Evolutionary conservation across 1,140 invertebrate genomes (phyloP).

Genomic region (Polyergus mexicanus): DNA sequence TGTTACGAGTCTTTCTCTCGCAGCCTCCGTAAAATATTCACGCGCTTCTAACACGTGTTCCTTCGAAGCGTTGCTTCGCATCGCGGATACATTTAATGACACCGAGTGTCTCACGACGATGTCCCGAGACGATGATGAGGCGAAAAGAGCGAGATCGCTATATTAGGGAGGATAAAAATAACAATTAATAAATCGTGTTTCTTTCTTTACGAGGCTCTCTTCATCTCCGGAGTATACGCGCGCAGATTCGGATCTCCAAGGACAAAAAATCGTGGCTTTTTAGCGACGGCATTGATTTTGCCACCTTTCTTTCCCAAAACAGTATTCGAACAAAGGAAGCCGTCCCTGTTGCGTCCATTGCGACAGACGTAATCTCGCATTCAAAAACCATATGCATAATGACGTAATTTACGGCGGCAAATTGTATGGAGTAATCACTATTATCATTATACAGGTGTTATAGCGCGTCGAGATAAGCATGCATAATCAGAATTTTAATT

Average conservation of each 20-base stretch:
- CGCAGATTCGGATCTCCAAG: slow-evolving; percentile 67
- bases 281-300: slow-evolving; percentile 47
- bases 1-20: neutral
- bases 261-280: slow-evolving; percentile 49
- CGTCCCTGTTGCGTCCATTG: neutral
- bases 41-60: slow-evolving; percentile 12
- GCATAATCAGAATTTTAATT: slow-evolving; percentile 29
- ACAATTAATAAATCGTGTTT: slow-evolving; percentile 63
- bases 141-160: neutral
- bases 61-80: slow-evolving; percentile 4
- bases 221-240: slow-evolving; percentile 13
- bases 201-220: slow-evolving; percentile 40
- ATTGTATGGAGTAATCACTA: slow-evolving; percentile 16
- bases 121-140: neutral
- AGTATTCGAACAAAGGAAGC: slow-evolving; percentile 33
- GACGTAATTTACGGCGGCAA: slow-evolving; percentile 60
- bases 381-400: slow-evolving; percentile 30
- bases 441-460: slow-evolving; percentile 21
- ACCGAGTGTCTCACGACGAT: neutral
- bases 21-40: neutral
- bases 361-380: slow-evolving; percentile 20
- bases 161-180: slow-evolving; percentile 56
- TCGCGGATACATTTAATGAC: slow-evolving; percentile 5
- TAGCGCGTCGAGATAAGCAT: neutral
- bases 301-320: slow-evolving; percentile 53